These are phyloP conservation scores for Alosa alosa DNA, from an alignment of 2,113 vertebrate genomes.

Conservation along the genomic window DNA sequence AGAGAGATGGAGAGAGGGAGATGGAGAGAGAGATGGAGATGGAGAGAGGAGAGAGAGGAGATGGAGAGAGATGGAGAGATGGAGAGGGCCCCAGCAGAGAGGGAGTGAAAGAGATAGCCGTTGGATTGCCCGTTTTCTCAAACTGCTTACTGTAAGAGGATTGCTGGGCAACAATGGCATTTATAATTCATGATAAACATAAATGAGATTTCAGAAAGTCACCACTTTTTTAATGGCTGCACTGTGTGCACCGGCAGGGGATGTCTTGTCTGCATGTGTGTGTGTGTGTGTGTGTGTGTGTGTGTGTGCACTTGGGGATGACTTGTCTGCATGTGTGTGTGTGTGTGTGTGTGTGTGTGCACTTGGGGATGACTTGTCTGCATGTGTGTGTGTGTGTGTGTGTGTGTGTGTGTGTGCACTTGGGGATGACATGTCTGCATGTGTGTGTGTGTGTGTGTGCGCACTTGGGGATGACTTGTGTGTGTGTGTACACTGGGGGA, in stretches of 20 bases:
- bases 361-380: no score
- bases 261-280: no score
- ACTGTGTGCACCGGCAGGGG: constrained; percentile 37
- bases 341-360: no score
- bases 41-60: constrained; percentile 25
- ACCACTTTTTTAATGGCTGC: constrained; percentile 59
- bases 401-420: no score
- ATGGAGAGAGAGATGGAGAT: neutral
- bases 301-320: neutral
- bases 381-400: neutral
- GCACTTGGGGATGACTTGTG: no score
- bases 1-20: neutral
- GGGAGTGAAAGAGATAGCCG: constrained; percentile 58
- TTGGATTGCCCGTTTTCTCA: constrained; percentile 62
- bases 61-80: neutral
- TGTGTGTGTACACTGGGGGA: no score
- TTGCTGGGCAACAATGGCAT: constrained; percentile 70
- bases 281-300: neutral
- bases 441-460: no score
- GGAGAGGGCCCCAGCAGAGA: constrained; percentile 32
- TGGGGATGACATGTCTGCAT: no score
- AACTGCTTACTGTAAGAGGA: constrained; percentile 77
- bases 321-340: no score
- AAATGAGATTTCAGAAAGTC: constrained; percentile 70
- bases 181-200: constrained; percentile 75